These are phyloP conservation scores for Anolis carolinensis DNA, from an alignment of 2,113 vertebrate genomes.

Conservation along the genomic window DNA sequence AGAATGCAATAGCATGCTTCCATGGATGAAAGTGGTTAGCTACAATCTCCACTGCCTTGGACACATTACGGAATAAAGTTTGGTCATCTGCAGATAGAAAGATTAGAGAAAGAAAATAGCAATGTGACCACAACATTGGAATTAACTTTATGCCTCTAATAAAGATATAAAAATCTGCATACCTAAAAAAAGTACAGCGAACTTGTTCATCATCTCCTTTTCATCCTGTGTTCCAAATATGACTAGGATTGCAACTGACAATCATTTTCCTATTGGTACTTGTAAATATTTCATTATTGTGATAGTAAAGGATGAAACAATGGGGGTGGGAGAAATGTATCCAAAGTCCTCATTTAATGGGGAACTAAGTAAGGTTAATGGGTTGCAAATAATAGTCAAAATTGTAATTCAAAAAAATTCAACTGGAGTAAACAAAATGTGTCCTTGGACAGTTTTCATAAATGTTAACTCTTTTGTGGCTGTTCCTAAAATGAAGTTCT, in stretches of 20 bases:
- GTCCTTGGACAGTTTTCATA: neutral
- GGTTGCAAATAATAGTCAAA: neutral
- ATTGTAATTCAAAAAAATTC: neutral
- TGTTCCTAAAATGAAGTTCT: neutral
- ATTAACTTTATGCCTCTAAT: too few relatives aligned
- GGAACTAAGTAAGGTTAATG: neutral
- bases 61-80: too few relatives aligned
- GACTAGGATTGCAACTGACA: neutral
- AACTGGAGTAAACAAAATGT: slow-evolving; percentile 8
- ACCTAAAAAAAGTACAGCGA: too few relatives aligned
- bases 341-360: neutral
- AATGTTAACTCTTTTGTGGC: neutral
- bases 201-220: too few relatives aligned
- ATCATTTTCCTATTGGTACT: neutral
- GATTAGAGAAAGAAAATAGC: too few relatives aligned
- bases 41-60: too few relatives aligned
- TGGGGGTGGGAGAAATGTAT: neutral
- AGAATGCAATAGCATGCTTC: too few relatives aligned
- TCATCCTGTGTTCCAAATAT: too few relatives aligned
- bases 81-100: too few relatives aligned
- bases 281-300: neutral
- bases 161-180: too few relatives aligned
- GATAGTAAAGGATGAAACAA: neutral
- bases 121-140: too few relatives aligned
- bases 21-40: too few relatives aligned